Percentiles rank a stretch among this genome's conserved stretches.
Conservation (phyloP, 2,113 vertebrate species). For the Choloepus hoffmanni region DNA sequence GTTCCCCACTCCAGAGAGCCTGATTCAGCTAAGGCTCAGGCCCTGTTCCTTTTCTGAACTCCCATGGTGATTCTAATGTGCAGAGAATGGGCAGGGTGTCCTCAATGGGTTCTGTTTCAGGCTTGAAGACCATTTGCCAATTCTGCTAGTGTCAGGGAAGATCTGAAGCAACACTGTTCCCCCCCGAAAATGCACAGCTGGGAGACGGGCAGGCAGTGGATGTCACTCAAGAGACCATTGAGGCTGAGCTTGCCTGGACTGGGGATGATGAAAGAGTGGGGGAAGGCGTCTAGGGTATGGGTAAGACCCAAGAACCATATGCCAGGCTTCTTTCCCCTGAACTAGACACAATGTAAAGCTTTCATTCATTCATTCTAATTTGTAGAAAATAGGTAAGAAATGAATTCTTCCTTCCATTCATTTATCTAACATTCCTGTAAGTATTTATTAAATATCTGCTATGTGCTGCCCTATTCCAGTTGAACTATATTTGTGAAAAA, state of each 20-base stretch:
- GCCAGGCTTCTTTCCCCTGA: background rate
- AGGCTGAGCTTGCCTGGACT: background rate
- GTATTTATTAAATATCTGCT: too few relatives aligned
- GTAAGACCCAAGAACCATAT: background rate
- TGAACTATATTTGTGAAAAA: background rate
- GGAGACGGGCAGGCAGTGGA: background rate
- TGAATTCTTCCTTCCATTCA: background rate
- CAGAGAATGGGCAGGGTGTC: fast-evolving
- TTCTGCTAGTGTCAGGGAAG: background rate
- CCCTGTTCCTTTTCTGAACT: background rate
- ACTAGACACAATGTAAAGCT: background rate
- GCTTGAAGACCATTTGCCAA: background rate
- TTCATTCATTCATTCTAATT: background rate
- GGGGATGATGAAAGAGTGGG: background rate
- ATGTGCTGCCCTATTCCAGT: background rate
- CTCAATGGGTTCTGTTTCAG: fast-evolving
- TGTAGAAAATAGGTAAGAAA: background rate
- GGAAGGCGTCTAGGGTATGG: fast-evolving
- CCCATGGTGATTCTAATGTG: background rate
- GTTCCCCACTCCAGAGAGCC: background rate
- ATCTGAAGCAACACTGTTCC: too few relatives aligned
- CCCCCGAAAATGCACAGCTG: background rate
- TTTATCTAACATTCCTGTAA: background rate
- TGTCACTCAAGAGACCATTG: background rate
- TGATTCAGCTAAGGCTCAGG: background rate